Percentiles rank a stretch among this genome's conserved stretches.
Conservation (phyloP, 2,888 invertebrate genomes). For the Lamellibrachia satsuma region DNA sequence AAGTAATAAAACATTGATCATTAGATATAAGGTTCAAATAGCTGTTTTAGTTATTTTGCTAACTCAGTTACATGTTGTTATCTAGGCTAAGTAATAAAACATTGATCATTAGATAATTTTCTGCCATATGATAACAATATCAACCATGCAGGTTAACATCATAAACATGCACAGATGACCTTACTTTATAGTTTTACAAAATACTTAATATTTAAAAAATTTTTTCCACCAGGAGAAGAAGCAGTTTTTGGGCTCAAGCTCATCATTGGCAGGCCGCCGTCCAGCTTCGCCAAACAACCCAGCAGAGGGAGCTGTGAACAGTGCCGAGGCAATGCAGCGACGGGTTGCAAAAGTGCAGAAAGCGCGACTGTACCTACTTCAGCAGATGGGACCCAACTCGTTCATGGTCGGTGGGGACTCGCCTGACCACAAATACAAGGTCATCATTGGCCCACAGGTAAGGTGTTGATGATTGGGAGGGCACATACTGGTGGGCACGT, state of each 20-base stretch:
- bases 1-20: background rate
- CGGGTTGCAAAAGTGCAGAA: slow-evolving; percentile 61
- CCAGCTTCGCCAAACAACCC: background rate
- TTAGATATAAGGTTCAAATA: background rate
- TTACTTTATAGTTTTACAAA: background rate
- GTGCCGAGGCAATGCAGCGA: background rate
- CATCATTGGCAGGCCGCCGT: background rate
- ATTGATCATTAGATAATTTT: background rate
- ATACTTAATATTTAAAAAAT: background rate
- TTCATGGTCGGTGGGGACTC: slow-evolving; percentile 67
- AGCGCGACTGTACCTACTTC: slow-evolving; percentile 66
- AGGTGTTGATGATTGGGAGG: background rate
- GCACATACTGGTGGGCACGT: background rate
- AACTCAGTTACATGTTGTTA: background rate
- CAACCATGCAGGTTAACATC: background rate
- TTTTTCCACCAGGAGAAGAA: background rate
- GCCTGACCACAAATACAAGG: slow-evolving; percentile 66
- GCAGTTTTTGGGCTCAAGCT: background rate
- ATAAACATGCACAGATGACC: background rate
- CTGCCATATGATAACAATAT: background rate
- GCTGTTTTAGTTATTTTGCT: background rate
- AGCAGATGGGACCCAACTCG: slow-evolving; percentile 67
- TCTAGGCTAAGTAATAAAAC: background rate
- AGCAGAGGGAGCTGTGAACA: slow-evolving; percentile 18
- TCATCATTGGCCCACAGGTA: slow-evolving; percentile 68